Percentiles rank a stretch among this genome's conserved stretches.
phyloP scores from a whole-genome alignment of 2,113 vertebrate genomes.

The Talpa occidentalis region DNA sequence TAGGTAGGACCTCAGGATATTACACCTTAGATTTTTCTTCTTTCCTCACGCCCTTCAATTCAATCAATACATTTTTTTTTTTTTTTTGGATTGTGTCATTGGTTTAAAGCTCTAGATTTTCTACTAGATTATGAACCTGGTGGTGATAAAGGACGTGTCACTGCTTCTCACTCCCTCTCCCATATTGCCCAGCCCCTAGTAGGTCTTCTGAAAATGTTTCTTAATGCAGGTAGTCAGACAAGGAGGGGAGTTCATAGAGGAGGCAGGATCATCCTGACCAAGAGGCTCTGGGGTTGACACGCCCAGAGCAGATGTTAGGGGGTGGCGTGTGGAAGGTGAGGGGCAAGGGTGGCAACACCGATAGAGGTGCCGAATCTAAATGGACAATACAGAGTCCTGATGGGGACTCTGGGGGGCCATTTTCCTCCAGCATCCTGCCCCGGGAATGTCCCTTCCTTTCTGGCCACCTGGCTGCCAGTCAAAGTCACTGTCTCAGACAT shows the following conservation, averaged over 20 bases:
- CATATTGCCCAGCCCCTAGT: background rate
- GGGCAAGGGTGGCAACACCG: background rate
- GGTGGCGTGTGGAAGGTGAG: background rate
- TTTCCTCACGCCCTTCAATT: background rate
- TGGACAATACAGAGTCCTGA: background rate
- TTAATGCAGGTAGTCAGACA: background rate
- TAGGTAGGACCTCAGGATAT: background rate
- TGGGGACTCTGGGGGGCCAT: background rate
- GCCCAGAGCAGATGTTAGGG: background rate
- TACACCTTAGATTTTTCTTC: background rate
- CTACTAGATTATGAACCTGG: background rate
- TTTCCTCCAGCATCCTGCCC: background rate
- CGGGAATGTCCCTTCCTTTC: background rate
- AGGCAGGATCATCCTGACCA: background rate
- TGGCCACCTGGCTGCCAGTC: background rate
- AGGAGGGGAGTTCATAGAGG: background rate
- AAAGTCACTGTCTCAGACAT: background rate
- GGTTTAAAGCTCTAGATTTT: constrained; percentile 13
- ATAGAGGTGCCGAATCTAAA: background rate
- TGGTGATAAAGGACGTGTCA: background rate
- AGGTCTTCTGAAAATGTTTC: background rate
- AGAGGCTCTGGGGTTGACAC: background rate
- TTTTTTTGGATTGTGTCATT: background rate
- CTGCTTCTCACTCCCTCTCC: background rate
- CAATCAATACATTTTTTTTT: background rate